These are phyloP conservation scores for Esox masquinongy DNA, from an alignment of 2,797 vertebrate genomes.

Conservation along the genomic window DNA sequence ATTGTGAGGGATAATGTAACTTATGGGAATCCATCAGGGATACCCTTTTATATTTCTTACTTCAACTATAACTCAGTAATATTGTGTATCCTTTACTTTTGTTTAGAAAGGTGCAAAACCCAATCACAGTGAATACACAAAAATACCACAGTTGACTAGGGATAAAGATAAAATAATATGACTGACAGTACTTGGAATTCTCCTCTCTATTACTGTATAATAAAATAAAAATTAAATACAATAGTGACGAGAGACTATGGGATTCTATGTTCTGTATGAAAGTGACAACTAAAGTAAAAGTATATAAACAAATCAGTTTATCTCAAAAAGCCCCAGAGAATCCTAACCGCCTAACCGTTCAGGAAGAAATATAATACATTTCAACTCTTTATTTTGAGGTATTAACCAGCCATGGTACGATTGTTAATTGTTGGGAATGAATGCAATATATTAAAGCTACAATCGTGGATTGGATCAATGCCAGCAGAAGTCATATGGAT, in stretches of 20 bases:
- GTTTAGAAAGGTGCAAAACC: conserved; percentile 41
- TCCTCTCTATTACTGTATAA: conserved; percentile 12
- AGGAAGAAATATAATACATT: conserved; percentile 39
- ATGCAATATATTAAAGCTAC: neutral
- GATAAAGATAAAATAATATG: conserved; percentile 64
- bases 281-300: too few species aligned
- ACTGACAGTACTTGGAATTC: conserved; percentile 58
- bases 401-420: neutral
- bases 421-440: too few species aligned
- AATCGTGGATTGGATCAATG: neutral
- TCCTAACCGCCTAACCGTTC: conserved; percentile 34
- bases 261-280: too few species aligned
- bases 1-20: conserved; percentile 29
- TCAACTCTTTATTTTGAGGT: neutral
- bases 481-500: neutral
- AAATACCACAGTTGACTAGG: conserved; percentile 56
- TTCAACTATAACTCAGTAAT: conserved; percentile 62
- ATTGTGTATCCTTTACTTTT: conserved; percentile 62
- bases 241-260: too few species aligned
- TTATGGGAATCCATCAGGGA: conserved; percentile 49
- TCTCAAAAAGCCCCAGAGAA: conserved; percentile 16
- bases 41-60: conserved; percentile 52
- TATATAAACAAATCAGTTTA: too few species aligned
- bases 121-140: conserved; percentile 38
- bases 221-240: neutral